Base-by-base conservation (phyloP, 2,888 invertebrate species). In the Ectobius pallidus region DNA sequence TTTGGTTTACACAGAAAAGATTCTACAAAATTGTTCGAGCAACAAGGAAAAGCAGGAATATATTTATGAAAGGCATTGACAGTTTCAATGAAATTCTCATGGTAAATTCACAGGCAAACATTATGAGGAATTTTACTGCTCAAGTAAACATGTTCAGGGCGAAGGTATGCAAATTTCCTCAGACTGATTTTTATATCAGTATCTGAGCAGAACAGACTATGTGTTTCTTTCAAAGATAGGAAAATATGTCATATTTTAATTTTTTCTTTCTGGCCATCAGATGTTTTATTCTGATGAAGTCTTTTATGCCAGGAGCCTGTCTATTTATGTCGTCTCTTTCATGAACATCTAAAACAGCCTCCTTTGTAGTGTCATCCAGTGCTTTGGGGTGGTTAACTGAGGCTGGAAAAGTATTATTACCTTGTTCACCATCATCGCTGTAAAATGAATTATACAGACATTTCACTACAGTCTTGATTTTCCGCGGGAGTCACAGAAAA, bases 401-500 rank as follows among this genome's bases (percentile, higher is more conserved):
- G n/a, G n/a, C n/a, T n/a, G n/a, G n/a, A n/a, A n/a, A n/a, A n/a
- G n/a, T n/a, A n/a, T n/a, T n/a, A n/a, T n/a, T n/a, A n/a, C n/a
- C n/a, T n/a, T n/a, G n/a, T n/a, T n/a, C n/a, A n/a, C n/a, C n/a
- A n/a, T n/a, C n/a, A n/a, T n/a, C n/a, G n/a, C n/a, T n/a, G n/a
- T n/a, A n/a, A n/a, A n/a, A n/a, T n/a, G n/a, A n/a, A n/a, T n/a
- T n/a, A n/a, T n/a, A n/a, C n/a, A n/a, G n/a, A n/a, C n/a, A n/a
- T n/a, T n/a, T n/a, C n/a, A n/a, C n/a, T n/a, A n/a, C n/a, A n/a
- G n/a, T n/a, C n/a, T n/a, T n/a, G n/a, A n/a, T n/a, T n/a, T n/a
- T n/a, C n/a, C n/a, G n/a, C n/a, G n/a, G n/a, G 65, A 75, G 74
- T 75, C 73, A 69, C 74, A 76, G 63, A 77, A 74, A 65, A 63